Percentiles rank a stretch among this genome's conserved stretches.
These are phyloP conservation scores for Melanotaenia trifasciata DNA, from an alignment of 2,797 vertebrate species.

Conservation along the genomic window DNA sequence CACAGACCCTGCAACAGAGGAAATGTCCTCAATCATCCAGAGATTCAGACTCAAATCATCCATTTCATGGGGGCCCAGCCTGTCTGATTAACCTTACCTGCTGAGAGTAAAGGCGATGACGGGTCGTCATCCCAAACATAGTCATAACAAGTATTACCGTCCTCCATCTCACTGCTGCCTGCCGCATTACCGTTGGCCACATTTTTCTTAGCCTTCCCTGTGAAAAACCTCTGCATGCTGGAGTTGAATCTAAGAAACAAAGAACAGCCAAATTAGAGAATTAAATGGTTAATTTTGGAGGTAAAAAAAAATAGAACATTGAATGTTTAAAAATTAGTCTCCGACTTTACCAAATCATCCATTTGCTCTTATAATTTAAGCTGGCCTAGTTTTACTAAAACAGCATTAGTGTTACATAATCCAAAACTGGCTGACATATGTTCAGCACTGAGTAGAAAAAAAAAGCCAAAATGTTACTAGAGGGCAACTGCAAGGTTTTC, in stretches of 20 bases:
- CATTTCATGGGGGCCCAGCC: constrained; percentile 64
- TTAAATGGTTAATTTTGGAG: constrained; percentile 7
- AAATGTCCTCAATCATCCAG: constrained; percentile 29
- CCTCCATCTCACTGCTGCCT: constrained; percentile 92
- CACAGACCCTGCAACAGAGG: constrained; percentile 29
- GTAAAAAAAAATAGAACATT: not conserved
- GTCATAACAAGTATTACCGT: constrained; percentile 93
- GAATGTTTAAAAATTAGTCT: not conserved
- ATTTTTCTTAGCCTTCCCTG: constrained; percentile 85
- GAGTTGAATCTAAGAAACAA: constrained; percentile 88
- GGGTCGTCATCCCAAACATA: constrained; percentile 89
- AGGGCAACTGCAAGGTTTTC: constrained; percentile 32
- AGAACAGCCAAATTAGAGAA: constrained; percentile 35
- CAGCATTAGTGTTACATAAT: constrained; percentile 6
- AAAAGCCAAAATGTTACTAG: constrained; percentile 8
- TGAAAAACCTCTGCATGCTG: constrained; percentile 92
- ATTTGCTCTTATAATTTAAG: constrained; percentile 14
- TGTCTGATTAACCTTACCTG: constrained; percentile 99
- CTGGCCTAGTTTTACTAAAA: constrained; percentile 39
- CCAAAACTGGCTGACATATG: constrained; percentile 12
- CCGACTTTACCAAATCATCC: not conserved
- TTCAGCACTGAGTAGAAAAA: not conserved
- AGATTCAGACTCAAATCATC: constrained; percentile 17
- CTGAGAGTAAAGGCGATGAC: constrained; percentile 86
- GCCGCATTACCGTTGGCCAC: constrained; percentile 92